Conservation (phyloP, 2,113 vertebrate genomes). For the Indicator maculatus region DNA sequence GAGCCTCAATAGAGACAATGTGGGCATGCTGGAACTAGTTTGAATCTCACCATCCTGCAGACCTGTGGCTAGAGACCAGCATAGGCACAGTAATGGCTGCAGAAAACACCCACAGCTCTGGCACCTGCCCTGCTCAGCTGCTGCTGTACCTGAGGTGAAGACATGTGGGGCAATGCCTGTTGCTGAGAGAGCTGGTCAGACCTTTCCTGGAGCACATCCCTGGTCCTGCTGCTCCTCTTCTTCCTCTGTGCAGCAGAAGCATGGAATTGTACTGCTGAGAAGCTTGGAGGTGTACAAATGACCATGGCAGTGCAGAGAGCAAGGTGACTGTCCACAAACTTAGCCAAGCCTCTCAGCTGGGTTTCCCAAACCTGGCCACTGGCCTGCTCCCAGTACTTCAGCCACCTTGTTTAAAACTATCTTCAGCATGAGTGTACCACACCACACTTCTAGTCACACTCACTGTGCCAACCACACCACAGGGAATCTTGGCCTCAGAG, state of each 20-base stretch:
- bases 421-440: background rate
- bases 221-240: background rate
- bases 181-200: background rate
- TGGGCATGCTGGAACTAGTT: background rate
- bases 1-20: background rate
- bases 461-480: rapidly evolving
- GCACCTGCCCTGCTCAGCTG: background rate
- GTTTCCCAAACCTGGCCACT: background rate
- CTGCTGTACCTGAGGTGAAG: background rate
- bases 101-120: background rate
- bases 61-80: background rate
- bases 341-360: background rate
- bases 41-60: background rate
- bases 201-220: background rate
- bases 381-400: background rate
- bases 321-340: background rate
- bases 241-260: rapidly evolving
- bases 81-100: rapidly evolving
- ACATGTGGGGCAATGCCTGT: background rate
- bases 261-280: background rate
- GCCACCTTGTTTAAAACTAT: background rate
- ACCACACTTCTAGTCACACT: background rate
- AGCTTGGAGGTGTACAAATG: background rate
- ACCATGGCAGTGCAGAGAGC: rapidly evolving
- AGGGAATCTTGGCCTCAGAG: background rate